Evolutionary conservation across 2,888 invertebrate species (phyloP).

Genomic region (Agapostemon virescens): DNA sequence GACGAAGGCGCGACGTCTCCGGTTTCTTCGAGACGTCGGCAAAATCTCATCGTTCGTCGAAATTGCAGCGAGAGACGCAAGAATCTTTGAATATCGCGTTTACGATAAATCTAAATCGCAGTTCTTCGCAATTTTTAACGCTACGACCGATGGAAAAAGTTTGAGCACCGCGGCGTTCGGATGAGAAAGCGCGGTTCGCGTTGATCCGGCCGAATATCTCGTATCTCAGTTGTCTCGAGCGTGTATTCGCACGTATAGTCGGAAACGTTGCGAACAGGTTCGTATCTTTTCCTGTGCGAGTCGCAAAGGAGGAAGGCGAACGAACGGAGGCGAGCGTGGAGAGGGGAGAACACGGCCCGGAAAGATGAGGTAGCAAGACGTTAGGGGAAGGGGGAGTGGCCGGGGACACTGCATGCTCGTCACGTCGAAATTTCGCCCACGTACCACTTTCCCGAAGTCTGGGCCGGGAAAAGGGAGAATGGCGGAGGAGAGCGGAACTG

Average conservation of each 20-base stretch:
- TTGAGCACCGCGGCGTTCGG: neutral
- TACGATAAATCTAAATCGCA: too few species aligned
- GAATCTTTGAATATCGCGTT: too few species aligned
- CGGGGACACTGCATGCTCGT: conserved; percentile 67
- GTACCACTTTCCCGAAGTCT: conserved; percentile 73
- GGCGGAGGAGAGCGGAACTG: conserved; percentile 62
- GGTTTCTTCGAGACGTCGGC: too few species aligned
- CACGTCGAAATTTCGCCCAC: conserved; percentile 74
- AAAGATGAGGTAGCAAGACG: conserved; percentile 44
- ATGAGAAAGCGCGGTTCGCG: neutral
- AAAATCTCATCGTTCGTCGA: too few species aligned
- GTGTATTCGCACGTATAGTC: neutral
- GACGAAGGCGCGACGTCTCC: too few species aligned
- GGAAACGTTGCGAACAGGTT: neutral
- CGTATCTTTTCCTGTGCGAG: neutral
- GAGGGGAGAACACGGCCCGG: neutral
- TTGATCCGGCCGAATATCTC: neutral
- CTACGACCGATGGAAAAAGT: too few species aligned
- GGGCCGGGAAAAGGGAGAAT: conserved; percentile 62
- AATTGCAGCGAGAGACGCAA: too few species aligned
- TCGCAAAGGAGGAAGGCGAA: neutral
- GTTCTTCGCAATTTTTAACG: too few species aligned
- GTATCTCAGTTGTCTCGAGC: neutral
- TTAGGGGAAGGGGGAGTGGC: conserved; percentile 20
- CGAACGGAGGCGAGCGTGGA: neutral